Conservation (phyloP, 2,888 invertebrate species). For the Dasypolia templi region DNA sequence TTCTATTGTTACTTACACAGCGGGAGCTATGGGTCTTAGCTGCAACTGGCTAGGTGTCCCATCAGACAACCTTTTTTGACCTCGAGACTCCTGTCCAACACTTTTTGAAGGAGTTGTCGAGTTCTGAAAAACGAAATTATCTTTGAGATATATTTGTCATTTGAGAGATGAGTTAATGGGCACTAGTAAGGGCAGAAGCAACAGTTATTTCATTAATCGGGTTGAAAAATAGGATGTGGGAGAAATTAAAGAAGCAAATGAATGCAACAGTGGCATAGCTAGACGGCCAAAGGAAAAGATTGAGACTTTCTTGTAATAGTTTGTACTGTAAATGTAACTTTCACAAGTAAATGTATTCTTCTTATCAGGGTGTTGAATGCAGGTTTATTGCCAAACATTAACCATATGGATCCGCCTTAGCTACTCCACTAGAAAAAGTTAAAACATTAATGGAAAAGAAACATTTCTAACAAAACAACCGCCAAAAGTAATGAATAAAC, state of each 20-base stretch:
- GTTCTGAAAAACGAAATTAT: constrained; percentile 74
- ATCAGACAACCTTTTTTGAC: constrained; percentile 87
- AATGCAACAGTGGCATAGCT: constrained; percentile 24
- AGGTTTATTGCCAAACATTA: background rate
- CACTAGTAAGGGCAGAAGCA: constrained; percentile 40
- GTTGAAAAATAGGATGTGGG: constrained; percentile 19
- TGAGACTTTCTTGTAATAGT: too few species aligned
- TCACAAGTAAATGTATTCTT: too few species aligned
- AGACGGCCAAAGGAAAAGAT: background rate
- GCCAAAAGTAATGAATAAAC: constrained; percentile 28
- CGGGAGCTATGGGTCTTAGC: constrained; percentile 86
- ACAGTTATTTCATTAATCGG: constrained; percentile 41
- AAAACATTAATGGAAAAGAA: constrained; percentile 38
- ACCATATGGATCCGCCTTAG: constrained; percentile 1
- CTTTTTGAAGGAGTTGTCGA: constrained; percentile 81
- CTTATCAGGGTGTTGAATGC: too few species aligned
- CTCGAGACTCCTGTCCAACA: constrained; percentile 80
- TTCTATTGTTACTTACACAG: constrained; percentile 80
- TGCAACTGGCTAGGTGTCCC: constrained; percentile 87
- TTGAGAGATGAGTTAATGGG: background rate
- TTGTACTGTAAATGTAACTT: too few species aligned
- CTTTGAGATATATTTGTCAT: background rate
- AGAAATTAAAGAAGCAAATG: constrained; percentile 45
- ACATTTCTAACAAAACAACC: constrained; percentile 19
- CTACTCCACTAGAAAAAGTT: constrained; percentile 40